Conservation (phyloP, 2,797 vertebrate species). For the Liparis tanakae region DNA sequence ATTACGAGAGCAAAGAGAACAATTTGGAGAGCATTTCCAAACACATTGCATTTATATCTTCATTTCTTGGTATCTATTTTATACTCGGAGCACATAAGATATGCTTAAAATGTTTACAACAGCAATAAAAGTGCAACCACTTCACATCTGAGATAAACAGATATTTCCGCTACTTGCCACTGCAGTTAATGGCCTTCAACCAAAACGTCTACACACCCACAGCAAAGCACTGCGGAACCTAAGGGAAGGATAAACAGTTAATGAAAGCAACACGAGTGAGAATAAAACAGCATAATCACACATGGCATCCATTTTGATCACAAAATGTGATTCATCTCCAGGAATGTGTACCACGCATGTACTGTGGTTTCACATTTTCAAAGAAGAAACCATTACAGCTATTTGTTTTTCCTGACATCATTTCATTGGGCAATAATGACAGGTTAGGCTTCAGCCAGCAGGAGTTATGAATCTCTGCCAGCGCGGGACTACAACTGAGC, state of each 20-base stretch:
- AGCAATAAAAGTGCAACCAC: conserved; percentile 52
- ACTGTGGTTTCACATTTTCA: conserved; percentile 56
- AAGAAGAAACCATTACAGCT: conserved; percentile 53
- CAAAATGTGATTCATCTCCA: conserved; percentile 44
- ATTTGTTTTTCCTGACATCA: conserved; percentile 54
- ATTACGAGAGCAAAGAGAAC: conserved; percentile 1
- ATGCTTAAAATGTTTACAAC: conserved; percentile 70
- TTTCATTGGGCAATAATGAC: conserved; percentile 55
- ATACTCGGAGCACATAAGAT: conserved; percentile 25
- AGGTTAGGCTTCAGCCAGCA: conserved; percentile 22
- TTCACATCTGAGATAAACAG: conserved; percentile 67
- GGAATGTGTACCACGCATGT: conserved; percentile 21
- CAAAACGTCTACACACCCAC: conserved; percentile 22
- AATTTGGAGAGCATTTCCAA: conserved; percentile 5
- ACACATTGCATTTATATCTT: conserved; percentile 34
- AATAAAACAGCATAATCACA: conserved; percentile 46
- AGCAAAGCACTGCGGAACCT: conserved; percentile 51
- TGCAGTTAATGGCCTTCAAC: conserved; percentile 48
- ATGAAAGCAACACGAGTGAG: conserved; percentile 45
- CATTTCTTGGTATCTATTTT: conserved; percentile 33
- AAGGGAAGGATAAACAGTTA: conserved; percentile 15
- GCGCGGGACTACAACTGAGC: conserved; percentile 6
- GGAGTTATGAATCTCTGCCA: conserved; percentile 24
- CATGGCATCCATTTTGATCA: conserved; percentile 63
- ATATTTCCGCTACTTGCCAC: conserved; percentile 63